Base-by-base conservation (phyloP, 2,888 invertebrate species). In the Alsophila aescularia region DNA sequence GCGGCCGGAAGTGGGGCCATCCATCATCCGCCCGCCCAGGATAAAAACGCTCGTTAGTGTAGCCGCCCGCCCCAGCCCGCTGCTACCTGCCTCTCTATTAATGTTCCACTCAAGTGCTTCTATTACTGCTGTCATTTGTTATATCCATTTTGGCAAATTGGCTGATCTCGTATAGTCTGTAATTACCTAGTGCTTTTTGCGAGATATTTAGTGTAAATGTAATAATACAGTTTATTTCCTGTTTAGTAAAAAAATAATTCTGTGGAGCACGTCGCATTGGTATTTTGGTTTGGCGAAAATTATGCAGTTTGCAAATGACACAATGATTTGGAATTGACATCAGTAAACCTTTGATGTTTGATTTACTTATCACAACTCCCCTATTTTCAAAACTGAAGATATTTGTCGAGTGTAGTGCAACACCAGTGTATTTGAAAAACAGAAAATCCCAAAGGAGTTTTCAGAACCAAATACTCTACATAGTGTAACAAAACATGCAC, bases 1-100 rank as follows among this genome's bases (percentile, higher is more conserved):
- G 83, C 81, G 83, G 81, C 82, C 85, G 88, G 87, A 89, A 89
- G 88, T 81, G 77, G 77, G 72, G 70, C 78, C 87, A 90, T 91
- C 87, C 87, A 90, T 91, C 90, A 91, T 91, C 87, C 87, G 80
- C 86, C 87, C 87, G 87, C 84, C 87, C 83, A 82, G 87, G 85
- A 86, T 89, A 90, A 91, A 91, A 91, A 91, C 90, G 89, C 88
- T 91, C 90, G 90, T 91, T 91, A 91, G 87, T 72, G 76, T 72
- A 64, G 68, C 73, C 72, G 69, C 76, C 73, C 77, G 64, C 72
- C 75, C 74, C 70, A 74, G 62, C 71, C 72, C 73, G 66, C 63
- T 73, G 74, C 81, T 81, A 85, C 88, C 86, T 85, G 87, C 81
- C 80, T 81, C 87, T 87, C 90, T 91, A 90, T 90, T 90, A 91